phyloP scores from a whole-genome alignment of 2,113 vertebrate genomes.

The Synodontis membranacea region DNA sequence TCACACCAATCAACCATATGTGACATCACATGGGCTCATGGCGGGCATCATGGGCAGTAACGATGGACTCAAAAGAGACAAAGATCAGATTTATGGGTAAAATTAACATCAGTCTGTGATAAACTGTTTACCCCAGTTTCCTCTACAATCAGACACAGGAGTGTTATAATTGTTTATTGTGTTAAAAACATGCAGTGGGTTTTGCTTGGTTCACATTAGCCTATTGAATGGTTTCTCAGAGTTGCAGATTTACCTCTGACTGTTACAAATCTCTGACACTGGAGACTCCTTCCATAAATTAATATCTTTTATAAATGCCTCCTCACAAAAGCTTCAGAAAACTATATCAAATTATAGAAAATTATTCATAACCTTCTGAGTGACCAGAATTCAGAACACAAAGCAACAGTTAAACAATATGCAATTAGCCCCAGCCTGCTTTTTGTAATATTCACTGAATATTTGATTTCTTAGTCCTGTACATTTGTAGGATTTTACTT shows the following conservation, averaged over 20 bases:
- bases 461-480: not conserved
- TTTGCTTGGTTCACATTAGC: not conserved
- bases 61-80: slow-evolving; percentile 93
- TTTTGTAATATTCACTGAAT: not conserved
- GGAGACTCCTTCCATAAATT: not conserved
- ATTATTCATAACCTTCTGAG: not conserved
- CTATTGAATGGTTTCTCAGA: not conserved
- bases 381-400: not conserved
- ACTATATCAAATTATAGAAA: not conserved
- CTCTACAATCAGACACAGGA: not conserved
- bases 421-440: not conserved
- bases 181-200: not conserved
- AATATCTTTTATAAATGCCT: not conserved
- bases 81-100: slow-evolving; percentile 97
- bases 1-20: slow-evolving; percentile 91
- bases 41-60: slow-evolving; percentile 90
- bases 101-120: slow-evolving; percentile 19
- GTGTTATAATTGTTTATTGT: not conserved
- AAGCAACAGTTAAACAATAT: not conserved
- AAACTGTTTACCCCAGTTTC: not conserved
- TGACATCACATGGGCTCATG: slow-evolving; percentile 90
- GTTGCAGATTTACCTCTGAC: not conserved
- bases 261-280: not conserved
- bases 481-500: not conserved
- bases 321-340: not conserved